Percentiles rank a stretch among this genome's conserved stretches.
Conservation (phyloP, 2,888 invertebrate species). For the Anoplius nigerrimus region DNA sequence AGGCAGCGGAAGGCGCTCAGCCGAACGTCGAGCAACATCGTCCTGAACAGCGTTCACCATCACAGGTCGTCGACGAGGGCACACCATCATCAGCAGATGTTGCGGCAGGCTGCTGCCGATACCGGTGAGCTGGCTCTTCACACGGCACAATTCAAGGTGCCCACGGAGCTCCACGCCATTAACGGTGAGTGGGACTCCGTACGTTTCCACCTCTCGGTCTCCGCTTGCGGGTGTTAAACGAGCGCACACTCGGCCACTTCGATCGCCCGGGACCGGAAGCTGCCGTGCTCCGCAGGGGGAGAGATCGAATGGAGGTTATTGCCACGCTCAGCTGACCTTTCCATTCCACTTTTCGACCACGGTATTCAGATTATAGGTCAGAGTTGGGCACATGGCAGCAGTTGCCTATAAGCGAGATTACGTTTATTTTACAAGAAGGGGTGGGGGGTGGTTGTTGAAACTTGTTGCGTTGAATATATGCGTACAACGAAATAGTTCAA, state of each 20-base stretch:
- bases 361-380: not conserved
- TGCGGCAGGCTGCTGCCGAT: constrained; percentile 69
- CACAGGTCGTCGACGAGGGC: constrained; percentile 85
- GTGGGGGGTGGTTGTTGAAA: no score
- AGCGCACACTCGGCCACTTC: no score
- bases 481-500: no score
- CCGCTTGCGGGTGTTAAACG: no score
- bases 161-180: constrained; percentile 67
- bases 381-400: not conserved
- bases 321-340: not conserved
- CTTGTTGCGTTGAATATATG: no score
- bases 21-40: constrained; percentile 90
- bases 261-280: no score
- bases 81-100: constrained; percentile 78
- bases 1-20: constrained; percentile 89
- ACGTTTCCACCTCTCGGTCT: no score
- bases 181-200: constrained; percentile 63
- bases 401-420: no score
- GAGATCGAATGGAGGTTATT: no score
- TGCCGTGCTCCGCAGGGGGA: no score
- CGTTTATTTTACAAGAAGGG: no score
- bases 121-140: constrained; percentile 68
- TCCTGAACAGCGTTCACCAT: constrained; percentile 89
- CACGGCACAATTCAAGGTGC: constrained; percentile 65
- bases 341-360: not conserved